A percentile compares a stretch with the other conserved stretches of the same genome.
Evolutionary conservation across 2,888 invertebrate genomes (phyloP).

Genomic region (Xestia c-nigrum): DNA sequence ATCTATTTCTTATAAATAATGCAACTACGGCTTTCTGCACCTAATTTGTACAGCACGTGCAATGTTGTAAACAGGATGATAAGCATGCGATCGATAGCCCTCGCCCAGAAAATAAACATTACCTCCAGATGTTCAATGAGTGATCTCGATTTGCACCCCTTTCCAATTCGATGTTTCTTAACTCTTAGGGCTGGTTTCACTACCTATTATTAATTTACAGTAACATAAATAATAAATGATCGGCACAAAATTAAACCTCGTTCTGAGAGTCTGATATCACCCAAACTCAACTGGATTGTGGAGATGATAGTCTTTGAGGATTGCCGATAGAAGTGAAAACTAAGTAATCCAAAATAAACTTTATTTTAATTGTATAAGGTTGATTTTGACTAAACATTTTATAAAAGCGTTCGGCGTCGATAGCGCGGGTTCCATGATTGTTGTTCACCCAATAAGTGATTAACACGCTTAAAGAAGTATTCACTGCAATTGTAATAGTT

Average conservation of each 20-base stretch:
- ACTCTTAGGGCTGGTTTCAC: constrained; percentile 49
- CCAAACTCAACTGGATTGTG: background rate
- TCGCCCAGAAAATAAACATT: constrained; percentile 15
- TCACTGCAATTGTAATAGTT: background rate
- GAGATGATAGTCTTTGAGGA: background rate
- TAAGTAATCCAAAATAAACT: too few relatives aligned
- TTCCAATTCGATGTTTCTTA: constrained; percentile 55
- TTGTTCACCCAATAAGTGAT: too few relatives aligned
- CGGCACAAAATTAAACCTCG: background rate
- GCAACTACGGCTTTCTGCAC: constrained; percentile 10
- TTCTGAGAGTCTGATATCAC: background rate
- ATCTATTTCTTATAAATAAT: background rate
- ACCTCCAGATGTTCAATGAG: constrained; percentile 25
- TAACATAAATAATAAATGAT: background rate
- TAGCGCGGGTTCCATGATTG: too few relatives aligned
- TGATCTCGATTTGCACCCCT: constrained; percentile 61
- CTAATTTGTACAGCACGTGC: constrained; percentile 30
- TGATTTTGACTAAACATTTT: too few relatives aligned
- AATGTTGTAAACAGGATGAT: background rate
- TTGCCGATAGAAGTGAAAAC: too few relatives aligned
- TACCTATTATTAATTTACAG: background rate
- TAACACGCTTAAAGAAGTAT: too few relatives aligned
- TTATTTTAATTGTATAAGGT: too few relatives aligned
- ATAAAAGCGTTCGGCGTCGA: too few relatives aligned
- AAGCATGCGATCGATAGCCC: background rate